Evolutionary conservation across 2,888 invertebrate species (phyloP).

Genomic region (Periphyllus acericola): DNA sequence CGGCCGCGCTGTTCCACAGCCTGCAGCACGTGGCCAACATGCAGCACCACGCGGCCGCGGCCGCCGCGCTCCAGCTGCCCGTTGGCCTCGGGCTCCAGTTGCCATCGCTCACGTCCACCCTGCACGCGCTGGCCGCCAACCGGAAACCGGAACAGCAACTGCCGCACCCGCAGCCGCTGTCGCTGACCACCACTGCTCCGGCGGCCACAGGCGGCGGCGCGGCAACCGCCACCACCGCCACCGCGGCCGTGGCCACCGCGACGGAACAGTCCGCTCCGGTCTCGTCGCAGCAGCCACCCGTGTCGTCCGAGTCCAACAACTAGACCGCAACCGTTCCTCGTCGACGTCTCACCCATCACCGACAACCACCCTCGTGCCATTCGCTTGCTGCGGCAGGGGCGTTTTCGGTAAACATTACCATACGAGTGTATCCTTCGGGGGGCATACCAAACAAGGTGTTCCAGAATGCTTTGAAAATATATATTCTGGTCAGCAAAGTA

Average conservation of each 20-base stretch:
- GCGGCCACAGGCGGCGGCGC: neutral
- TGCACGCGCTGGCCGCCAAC: conserved; percentile 65
- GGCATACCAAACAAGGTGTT: too few species aligned
- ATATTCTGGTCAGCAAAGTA: too few species aligned
- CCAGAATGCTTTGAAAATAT: too few species aligned
- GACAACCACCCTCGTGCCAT: too few species aligned
- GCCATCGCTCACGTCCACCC: conserved; percentile 66
- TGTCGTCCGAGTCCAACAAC: conserved; percentile 38
- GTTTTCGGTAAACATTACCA: too few species aligned
- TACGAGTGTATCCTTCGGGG: too few species aligned
- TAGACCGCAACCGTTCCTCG: neutral
- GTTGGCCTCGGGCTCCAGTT: conserved; percentile 65
- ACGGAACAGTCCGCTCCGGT: neutral
- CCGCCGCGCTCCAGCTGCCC: conserved; percentile 66
- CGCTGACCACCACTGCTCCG: conserved; percentile 69
- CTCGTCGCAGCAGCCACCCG: neutral
- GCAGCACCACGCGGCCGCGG: conserved; percentile 70
- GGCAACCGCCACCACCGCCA: conserved; percentile 29
- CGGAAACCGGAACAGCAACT: conserved; percentile 63
- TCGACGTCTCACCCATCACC: neutral
- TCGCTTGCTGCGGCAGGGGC: too few species aligned
- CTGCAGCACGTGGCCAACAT: conserved; percentile 75
- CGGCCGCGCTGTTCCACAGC: conserved; percentile 81
- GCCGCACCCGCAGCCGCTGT: conserved; percentile 68
- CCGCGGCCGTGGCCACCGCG: conserved; percentile 26